Base-by-base conservation (phyloP, 1,140 invertebrate species). In the Drosophila tropicalis region DNA sequence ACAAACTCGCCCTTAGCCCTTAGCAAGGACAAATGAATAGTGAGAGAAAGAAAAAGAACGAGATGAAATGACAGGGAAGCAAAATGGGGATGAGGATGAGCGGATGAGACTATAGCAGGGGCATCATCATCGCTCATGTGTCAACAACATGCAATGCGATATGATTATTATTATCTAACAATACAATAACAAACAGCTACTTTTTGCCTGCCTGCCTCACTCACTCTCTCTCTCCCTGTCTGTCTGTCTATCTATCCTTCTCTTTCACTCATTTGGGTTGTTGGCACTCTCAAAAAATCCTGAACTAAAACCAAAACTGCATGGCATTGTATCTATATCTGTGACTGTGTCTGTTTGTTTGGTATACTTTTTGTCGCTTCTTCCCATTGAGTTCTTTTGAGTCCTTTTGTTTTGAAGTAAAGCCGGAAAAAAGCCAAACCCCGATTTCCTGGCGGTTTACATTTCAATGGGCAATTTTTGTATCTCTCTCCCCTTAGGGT, bases 131-230 rank as follows among this genome's bases (percentile, higher is more conserved):
- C 75, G 81, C 80, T 89, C 84, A 89, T 89, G 84, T 89, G 84
- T 89, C 84, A 89, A 89, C 84, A 89, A 82, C 84, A 89, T 89
- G 84, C 83, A 86, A 86, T 86, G 83, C 83, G 83, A 89, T 87
- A 87, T 87, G 84, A 87, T 87, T 87, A 89, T 89, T 87, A 89
- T 89, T 89, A 89, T 84, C 84, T 84, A 78, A 89, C 84, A 89
- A 89, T 84, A 80, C 85, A 90, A 81, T 81, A 84, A 84, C 85
- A 84, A 84, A 72, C 79, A 69, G 83, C 83, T 87, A 83, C 83
- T 86, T 86, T 87, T 83, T 87, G 83, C 83, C 82, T 86, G 81
- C 65, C 81, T 62, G 47, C 36, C 15, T 47, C 15, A 2, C 41
- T 9, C 17, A 12, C 56, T 51, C 25, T 64, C 66, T 32, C 67